These are phyloP conservation scores for Drosophila bipectinata DNA, from an alignment of 1,140 invertebrate species.

Conservation along the genomic window DNA sequence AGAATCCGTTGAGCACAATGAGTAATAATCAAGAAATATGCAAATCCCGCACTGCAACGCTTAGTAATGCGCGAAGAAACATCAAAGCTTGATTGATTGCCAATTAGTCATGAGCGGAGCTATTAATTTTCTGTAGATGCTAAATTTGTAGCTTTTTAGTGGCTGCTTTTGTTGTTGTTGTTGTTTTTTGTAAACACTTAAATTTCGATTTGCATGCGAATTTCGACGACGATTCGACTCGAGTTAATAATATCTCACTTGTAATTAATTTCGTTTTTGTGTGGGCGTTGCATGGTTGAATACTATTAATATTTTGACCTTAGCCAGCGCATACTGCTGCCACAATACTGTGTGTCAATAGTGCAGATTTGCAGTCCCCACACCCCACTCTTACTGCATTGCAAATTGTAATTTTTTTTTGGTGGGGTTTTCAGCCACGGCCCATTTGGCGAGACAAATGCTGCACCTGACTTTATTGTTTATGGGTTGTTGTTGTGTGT, in stretches of 20 bases:
- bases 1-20: conserved; percentile 2
- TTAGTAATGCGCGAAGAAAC: conserved; percentile 60
- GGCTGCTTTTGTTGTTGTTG: neutral
- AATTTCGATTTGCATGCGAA: conserved; percentile 15
- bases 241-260: conserved; percentile 21
- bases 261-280: conserved; percentile 22
- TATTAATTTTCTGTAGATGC: conserved; percentile 56
- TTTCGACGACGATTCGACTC: conserved; percentile 7
- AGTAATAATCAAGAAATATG: conserved; percentile 33
- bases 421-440: neutral
- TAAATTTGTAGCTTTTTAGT: conserved; percentile 21
- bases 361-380: neutral
- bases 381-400: neutral
- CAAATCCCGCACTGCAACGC: conserved; percentile 36
- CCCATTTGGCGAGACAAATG: conserved; percentile 8
- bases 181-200: conserved; percentile 3
- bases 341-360: conserved; percentile 14
- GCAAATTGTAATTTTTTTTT: neutral
- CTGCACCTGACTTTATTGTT: conserved; percentile 22
- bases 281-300: conserved; percentile 12
- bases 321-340: neutral
- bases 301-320: conserved; percentile 15
- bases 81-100: conserved; percentile 68
- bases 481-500: conserved; percentile 4
- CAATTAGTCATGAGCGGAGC: conserved; percentile 63